Evolutionary conservation across 2,113 vertebrate genomes (phyloP).

Genomic region (Arizona elegans): DNA sequence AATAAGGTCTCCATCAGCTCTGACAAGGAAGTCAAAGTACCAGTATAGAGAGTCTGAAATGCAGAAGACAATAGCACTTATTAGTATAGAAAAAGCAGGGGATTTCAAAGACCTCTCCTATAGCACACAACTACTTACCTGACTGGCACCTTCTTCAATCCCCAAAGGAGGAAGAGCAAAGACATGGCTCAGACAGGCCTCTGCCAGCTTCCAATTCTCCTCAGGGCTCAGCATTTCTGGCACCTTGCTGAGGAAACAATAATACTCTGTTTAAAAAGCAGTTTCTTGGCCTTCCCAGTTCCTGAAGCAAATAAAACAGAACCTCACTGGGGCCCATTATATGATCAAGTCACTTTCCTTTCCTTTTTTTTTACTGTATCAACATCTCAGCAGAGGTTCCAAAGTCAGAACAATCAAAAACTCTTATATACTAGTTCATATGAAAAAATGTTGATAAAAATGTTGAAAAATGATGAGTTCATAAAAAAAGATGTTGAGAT

Average conservation of each 20-base stretch:
- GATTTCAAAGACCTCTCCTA: no score
- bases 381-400: neutral
- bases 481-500: no score
- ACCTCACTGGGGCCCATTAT: neutral
- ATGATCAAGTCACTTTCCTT: neutral
- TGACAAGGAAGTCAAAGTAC: neutral
- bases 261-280: neutral
- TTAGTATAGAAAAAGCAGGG: no score
- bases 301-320: no score
- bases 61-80: neutral
- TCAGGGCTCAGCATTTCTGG: neutral
- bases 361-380: neutral
- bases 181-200: neutral
- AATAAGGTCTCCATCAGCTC: neutral
- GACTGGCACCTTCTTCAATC: neutral
- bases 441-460: no score
- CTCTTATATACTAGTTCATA: neutral
- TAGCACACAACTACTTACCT: neutral
- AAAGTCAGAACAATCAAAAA: neutral
- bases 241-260: neutral
- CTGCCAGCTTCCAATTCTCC: neutral
- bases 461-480: no score
- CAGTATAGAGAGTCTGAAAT: neutral
- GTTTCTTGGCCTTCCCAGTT: neutral
- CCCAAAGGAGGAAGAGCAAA: neutral